These are phyloP conservation scores for Apeira syringaria DNA, from an alignment of 2,888 invertebrate species.

Conservation along the genomic window DNA sequence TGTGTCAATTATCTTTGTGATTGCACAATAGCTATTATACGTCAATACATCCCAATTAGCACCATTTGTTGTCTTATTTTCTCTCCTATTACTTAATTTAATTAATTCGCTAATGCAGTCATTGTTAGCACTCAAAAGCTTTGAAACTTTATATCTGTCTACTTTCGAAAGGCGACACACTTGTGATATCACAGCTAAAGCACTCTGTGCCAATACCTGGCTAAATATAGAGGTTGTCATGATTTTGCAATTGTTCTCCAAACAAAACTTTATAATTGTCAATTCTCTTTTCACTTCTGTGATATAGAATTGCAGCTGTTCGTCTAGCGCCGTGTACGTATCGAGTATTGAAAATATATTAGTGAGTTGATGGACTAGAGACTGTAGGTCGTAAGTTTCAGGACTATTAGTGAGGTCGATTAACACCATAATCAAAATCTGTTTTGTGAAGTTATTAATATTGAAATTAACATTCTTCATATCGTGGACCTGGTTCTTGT, in stretches of 20 bases:
- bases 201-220: constrained; percentile 72
- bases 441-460: constrained; percentile 77
- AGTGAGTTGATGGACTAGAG: constrained; percentile 69
- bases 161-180: constrained; percentile 74
- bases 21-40: constrained; percentile 78
- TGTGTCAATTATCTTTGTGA: constrained; percentile 75
- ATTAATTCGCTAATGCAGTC: constrained; percentile 67
- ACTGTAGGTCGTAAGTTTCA: constrained; percentile 71
- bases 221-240: constrained; percentile 77
- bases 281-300: constrained; percentile 77
- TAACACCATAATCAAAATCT: constrained; percentile 76
- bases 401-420: constrained; percentile 76
- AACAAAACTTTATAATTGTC: constrained; percentile 75
- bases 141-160: constrained; percentile 77
- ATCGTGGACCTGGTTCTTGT: constrained; percentile 70
- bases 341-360: constrained; percentile 78
- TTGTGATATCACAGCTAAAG: constrained; percentile 77
- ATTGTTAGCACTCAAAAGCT: constrained; percentile 70
- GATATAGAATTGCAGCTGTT: constrained; percentile 72
- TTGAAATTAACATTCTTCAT: constrained; percentile 76
- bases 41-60: constrained; percentile 74
- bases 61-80: constrained; percentile 39
- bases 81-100: constrained; percentile 49
- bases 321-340: constrained; percentile 66
- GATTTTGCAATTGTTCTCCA: constrained; percentile 77